phyloP scores from a whole-genome alignment of 2,113 vertebrate genomes.

The Chamaetylas fuelleborni region DNA sequence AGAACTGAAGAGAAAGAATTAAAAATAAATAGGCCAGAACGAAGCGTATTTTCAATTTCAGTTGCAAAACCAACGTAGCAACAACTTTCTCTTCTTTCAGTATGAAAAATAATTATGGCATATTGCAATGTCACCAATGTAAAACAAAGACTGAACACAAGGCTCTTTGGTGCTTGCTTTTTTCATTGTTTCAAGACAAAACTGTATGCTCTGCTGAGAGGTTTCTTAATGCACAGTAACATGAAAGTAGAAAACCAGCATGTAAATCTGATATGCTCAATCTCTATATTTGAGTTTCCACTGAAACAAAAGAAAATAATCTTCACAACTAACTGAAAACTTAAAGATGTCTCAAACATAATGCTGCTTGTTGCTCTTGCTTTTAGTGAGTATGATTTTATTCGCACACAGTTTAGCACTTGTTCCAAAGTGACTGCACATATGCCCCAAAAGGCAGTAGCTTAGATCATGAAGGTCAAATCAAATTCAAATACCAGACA shows the following conservation, averaged over 20 bases:
- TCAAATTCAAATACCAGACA: not conserved
- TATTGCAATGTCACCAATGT: not conserved
- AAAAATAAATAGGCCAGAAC: slow-evolving; percentile 68
- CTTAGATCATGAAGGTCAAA: not conserved
- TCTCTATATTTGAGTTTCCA: not conserved
- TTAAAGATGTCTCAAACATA: not conserved
- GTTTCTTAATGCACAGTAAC: not conserved
- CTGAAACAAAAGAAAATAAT: not conserved
- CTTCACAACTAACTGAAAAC: not conserved
- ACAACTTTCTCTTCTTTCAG: slow-evolving; percentile 25
- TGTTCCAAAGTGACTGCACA: rapidly evolving
- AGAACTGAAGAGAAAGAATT: slow-evolving; percentile 52
- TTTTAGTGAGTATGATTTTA: not conserved
- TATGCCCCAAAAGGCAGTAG: not conserved
- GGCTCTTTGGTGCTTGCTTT: not conserved
- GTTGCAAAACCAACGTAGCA: slow-evolving; percentile 27
- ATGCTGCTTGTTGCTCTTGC: not conserved
- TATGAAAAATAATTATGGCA: slow-evolving; percentile 43
- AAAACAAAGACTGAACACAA: not conserved
- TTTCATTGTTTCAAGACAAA: not conserved
- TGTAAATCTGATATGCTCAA: not conserved
- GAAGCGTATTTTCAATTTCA: slow-evolving; percentile 60
- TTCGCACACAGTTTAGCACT: not conserved
- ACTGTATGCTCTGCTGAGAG: not conserved
- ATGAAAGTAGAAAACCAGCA: not conserved